Evolutionary conservation across 2,797 vertebrate genomes (phyloP).

Genomic region (Eidolon dupreanum): DNA sequence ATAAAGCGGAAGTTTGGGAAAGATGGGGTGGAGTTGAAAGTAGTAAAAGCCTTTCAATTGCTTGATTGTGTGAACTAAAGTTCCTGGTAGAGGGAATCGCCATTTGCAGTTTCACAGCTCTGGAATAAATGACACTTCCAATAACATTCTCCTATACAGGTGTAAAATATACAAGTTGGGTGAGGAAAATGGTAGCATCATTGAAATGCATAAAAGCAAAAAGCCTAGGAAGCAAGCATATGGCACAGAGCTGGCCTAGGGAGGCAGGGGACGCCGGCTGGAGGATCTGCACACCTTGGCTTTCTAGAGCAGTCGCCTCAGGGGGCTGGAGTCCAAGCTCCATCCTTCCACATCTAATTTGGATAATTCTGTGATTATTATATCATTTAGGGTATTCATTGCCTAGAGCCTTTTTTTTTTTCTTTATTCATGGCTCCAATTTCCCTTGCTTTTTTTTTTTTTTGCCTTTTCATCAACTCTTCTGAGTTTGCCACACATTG

Average conservation of each 20-base stretch:
- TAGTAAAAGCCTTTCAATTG: constrained; percentile 51
- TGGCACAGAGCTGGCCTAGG: neutral
- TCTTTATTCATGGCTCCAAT: neutral
- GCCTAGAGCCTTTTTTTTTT: neutral
- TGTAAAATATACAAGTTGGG: constrained; percentile 65
- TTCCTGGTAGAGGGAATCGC: neutral
- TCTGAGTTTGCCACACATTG: neutral
- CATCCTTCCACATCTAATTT: constrained; percentile 43
- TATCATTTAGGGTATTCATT: constrained; percentile 38
- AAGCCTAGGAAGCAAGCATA: constrained; percentile 48
- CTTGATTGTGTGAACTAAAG: constrained; percentile 20
- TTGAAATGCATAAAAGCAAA: constrained; percentile 65
- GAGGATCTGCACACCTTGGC: neutral
- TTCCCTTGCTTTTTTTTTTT: neutral
- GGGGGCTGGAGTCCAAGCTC: neutral
- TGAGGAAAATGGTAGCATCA: constrained; percentile 56
- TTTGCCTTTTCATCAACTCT: neutral
- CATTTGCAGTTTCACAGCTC: constrained; percentile 58
- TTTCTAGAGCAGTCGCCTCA: neutral
- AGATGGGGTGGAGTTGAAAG: neutral
- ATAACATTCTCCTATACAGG: constrained; percentile 61
- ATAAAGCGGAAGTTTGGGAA: constrained; percentile 52
- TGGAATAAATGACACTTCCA: constrained; percentile 63
- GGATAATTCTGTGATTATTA: constrained; percentile 60
- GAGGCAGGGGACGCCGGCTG: neutral